These are phyloP conservation scores for Apolygus lucorum DNA, from an alignment of 1,140 invertebrate species.

Conservation along the genomic window DNA sequence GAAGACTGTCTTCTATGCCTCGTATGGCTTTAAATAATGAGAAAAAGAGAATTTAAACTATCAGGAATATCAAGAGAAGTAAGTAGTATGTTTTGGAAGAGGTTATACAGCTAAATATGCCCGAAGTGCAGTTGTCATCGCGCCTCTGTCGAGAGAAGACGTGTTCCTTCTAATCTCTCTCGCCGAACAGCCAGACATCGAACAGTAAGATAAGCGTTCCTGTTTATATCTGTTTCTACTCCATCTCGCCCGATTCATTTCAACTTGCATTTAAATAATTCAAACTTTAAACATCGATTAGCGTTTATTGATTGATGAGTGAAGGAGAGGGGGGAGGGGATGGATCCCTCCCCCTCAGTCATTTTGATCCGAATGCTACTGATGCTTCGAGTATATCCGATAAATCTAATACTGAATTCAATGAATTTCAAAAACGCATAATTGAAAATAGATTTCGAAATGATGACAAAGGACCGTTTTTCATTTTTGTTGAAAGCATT, in stretches of 20 bases:
- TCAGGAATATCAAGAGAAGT: too few species aligned
- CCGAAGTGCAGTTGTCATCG: background rate
- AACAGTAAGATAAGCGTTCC: background rate
- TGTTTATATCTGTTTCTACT: background rate
- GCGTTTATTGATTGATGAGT: background rate
- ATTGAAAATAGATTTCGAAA: background rate
- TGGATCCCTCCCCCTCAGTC: background rate
- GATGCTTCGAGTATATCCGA: too few species aligned
- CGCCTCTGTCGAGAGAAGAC: background rate
- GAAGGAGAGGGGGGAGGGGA: background rate
- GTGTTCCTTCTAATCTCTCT: background rate
- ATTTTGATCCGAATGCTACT: too few species aligned
- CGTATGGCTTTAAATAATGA: too few species aligned
- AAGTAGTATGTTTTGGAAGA: too few species aligned
- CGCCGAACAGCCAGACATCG: background rate
- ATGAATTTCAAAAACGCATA: background rate
- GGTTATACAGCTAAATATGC: too few species aligned
- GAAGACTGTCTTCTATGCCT: too few species aligned
- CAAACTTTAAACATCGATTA: too few species aligned
- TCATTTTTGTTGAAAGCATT: background rate
- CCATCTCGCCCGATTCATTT: too few species aligned
- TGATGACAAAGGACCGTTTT: background rate
- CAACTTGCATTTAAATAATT: too few species aligned
- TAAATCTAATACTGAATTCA: too few species aligned
- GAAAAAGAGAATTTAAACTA: too few species aligned